Conservation (phyloP, 2,797 vertebrate species). For the Rhinichthys osculus region DNA sequence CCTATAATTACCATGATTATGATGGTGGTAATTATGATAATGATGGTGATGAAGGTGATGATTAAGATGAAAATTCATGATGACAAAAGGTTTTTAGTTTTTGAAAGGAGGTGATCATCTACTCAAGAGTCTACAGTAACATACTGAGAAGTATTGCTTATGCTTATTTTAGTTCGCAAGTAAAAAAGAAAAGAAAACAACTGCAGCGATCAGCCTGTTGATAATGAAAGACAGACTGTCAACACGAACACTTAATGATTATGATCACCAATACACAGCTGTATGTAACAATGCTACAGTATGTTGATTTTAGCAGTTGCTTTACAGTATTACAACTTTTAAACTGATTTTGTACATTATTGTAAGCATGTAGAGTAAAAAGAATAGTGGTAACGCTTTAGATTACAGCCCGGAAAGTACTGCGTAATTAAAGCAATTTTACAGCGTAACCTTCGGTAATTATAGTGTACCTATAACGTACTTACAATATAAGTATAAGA, state of each 20-base stretch:
- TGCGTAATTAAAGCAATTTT: too few relatives aligned
- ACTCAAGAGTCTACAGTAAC: not conserved
- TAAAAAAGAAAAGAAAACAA: not conserved
- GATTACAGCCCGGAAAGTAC: too few relatives aligned
- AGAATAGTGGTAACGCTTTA: too few relatives aligned
- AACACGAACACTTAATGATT: too few relatives aligned
- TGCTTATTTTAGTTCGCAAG: not conserved
- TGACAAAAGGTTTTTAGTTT: constrained; percentile 10
- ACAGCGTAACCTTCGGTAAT: too few relatives aligned
- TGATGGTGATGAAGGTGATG: constrained; percentile 3
- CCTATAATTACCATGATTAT: constrained; percentile 14
- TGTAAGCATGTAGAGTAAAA: not conserved
- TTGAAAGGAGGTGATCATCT: not conserved
- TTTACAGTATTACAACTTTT: not conserved
- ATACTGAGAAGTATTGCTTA: not conserved
- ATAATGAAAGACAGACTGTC: not conserved
- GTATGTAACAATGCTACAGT: not conserved
- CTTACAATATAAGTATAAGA: too few relatives aligned
- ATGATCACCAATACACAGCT: not conserved
- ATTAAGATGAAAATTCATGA: constrained; percentile 13
- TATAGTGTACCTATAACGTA: too few relatives aligned
- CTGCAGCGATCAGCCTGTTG: not conserved
- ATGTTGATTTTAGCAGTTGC: not conserved
- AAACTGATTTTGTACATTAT: not conserved
- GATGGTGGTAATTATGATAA: constrained; percentile 17